Evolutionary conservation across 2,113 vertebrate species (phyloP).

Genomic region (Coreoperca whiteheadi): DNA sequence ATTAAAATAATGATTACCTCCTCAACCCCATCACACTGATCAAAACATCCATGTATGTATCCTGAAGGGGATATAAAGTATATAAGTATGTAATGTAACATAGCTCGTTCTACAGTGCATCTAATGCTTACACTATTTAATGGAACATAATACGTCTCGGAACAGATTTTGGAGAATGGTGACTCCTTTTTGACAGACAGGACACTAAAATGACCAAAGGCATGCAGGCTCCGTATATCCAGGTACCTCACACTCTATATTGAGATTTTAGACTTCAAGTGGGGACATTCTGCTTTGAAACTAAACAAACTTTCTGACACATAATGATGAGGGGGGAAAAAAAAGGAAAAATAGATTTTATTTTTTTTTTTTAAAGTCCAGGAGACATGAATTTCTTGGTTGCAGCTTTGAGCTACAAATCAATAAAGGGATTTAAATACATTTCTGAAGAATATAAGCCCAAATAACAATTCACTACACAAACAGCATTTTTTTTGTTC

Average conservation of each 20-base stretch:
- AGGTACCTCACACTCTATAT: not conserved
- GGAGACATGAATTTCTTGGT: not conserved
- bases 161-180: not conserved
- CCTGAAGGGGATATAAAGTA: not conserved
- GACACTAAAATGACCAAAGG: not conserved
- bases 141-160: not conserved
- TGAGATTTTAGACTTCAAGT: not conserved
- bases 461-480: conserved; percentile 38
- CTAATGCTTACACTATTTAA: not conserved
- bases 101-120: not conserved
- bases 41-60: not conserved
- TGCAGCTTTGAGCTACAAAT: conserved; percentile 10
- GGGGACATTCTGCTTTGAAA: not conserved
- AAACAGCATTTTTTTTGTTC: conserved; percentile 13
- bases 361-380: not conserved
- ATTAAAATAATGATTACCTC: not conserved
- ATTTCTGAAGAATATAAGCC: conserved; percentile 39
- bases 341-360: not conserved
- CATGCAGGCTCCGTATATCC: not conserved
- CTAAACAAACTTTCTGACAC: not conserved
- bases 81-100: conserved; percentile 18
- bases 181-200: not conserved
- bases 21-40: not conserved
- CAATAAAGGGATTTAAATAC: conserved; percentile 48
- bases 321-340: not conserved